These are phyloP conservation scores for Odontocolon sp. DNA, from an alignment of 2,888 invertebrate genomes.

Conservation along the genomic window DNA sequence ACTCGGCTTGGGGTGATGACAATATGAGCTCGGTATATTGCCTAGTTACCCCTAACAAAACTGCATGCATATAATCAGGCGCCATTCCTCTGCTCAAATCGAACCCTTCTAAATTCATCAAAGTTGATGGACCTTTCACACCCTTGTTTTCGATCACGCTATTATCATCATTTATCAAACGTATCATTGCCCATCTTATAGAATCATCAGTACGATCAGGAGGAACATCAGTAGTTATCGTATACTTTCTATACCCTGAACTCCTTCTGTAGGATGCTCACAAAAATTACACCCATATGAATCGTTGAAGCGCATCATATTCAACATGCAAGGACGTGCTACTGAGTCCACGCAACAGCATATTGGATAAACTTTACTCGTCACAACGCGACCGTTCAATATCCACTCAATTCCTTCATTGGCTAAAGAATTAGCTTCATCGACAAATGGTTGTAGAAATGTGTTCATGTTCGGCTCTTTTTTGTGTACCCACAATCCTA, in stretches of 20 bases:
- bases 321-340: slow-evolving; percentile 30
- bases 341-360: slow-evolving; percentile 43
- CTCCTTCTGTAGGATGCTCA: slow-evolving; percentile 33
- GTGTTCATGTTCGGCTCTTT: slow-evolving; percentile 55
- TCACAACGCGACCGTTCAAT: slow-evolving; percentile 9
- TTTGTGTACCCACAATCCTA: slow-evolving; percentile 57
- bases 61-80: slow-evolving; percentile 40
- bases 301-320: slow-evolving; percentile 50
- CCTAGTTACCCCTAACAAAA: slow-evolving; percentile 27
- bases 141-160: slow-evolving; percentile 10
- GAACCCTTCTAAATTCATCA: slow-evolving; percentile 43
- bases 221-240: not conserved
- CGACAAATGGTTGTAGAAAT: slow-evolving; percentile 48
- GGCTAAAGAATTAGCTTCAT: slow-evolving; percentile 55
- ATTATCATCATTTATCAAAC: not conserved
- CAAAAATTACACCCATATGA: slow-evolving; percentile 52
- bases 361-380: slow-evolving; percentile 48
- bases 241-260: slow-evolving; percentile 28
- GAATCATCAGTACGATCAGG: slow-evolving; percentile 22
- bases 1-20: slow-evolving; percentile 8
- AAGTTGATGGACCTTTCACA: slow-evolving; percentile 45
- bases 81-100: slow-evolving; percentile 27
- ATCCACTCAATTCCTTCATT: slow-evolving; percentile 46
- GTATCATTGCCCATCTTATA: slow-evolving; percentile 18
- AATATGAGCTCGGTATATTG: slow-evolving; percentile 31